Evolutionary conservation across 1,140 invertebrate genomes (phyloP), one percentile per base, ranked within the genome.

Genomic region (Apis dorsata): DNA sequence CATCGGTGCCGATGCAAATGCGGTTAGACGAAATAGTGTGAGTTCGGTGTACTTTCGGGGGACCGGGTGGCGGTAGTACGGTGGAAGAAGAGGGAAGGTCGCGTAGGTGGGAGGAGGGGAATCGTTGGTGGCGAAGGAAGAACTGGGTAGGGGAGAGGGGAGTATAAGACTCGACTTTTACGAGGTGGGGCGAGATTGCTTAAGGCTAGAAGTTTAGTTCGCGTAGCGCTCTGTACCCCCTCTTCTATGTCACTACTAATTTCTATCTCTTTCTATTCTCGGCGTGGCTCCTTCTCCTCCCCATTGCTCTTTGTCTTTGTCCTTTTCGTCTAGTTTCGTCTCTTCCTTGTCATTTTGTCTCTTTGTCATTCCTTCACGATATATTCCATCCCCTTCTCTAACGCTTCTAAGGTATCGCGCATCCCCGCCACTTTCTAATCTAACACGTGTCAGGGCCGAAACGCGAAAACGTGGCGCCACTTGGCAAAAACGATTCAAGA

Each of bases 1-100:
- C 92, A 92, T 92, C 91, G 90, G 87, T 90, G 90, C 83, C 86
- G 91, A 92, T 92, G 91, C 91, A 91, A 92, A 92, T 92, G 91
- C 90, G 87, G 88, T 87, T 89, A 86, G 86, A 75, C 83, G 84
- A 85, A 89, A 88, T 85, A 70, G 78, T 79, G 84, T 80, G 83
- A 87, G 83, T 86, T 76, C 74, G 72, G 57, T 74, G 78, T 65
- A 71, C 53, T 76, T 83, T 79, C 28, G 57, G 70, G 62, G 74
- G 70, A 62, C 51, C 44, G 81, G 34, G 74, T 72, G 78, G 77
- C 71, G 80, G 85, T 84, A 77, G 79, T 53, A 70, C 63, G 63
- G 69, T 63, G 73, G 72, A 79, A 60, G 70, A 81, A 81, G 84
- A 78, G 79, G 76, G 74, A 78, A 57, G 74, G 74, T 70, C 63